A percentile compares a stretch with the other conserved stretches of the same genome.
phyloP scores from a whole-genome alignment of 2,888 invertebrate genomes.

The Cetonia aurata region DNA sequence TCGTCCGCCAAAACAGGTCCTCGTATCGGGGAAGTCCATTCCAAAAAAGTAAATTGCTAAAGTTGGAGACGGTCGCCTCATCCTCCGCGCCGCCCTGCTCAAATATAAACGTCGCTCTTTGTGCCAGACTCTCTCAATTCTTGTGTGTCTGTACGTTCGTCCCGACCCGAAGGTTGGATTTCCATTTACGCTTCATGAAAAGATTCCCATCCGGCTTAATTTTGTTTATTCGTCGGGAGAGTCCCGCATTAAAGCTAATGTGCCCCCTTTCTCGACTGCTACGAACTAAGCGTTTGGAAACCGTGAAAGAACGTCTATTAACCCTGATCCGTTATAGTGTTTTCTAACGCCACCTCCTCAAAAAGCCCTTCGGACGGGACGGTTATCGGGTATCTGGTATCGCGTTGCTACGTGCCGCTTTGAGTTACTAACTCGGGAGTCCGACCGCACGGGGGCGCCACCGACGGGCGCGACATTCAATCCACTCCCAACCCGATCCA shows the following conservation, averaged over 20 bases:
- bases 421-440: not conserved
- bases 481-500: conserved; percentile 36
- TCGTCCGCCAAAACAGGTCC: too few species aligned
- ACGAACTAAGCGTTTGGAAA: conserved; percentile 36
- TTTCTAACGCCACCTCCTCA: conserved; percentile 39
- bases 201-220: conserved; percentile 44
- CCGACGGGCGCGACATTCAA: conserved; percentile 42
- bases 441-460: conserved; percentile 45
- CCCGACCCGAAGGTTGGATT: conserved; percentile 14
- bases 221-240: conserved; percentile 41
- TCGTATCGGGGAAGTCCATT: conserved; percentile 4
- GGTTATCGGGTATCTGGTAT: conserved; percentile 42
- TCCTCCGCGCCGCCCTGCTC: conserved; percentile 3
- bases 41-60: conserved; percentile 28
- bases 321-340: conserved; percentile 43
- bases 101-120: conserved; percentile 28
- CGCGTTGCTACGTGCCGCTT: conserved; percentile 11
- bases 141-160: conserved; percentile 6
- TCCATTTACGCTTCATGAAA: conserved; percentile 42
- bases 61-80: conserved; percentile 3
- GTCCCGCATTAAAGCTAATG: conserved; percentile 38
- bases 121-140: not conserved
- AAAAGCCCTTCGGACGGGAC: conserved; percentile 36
- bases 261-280: conserved; percentile 21
- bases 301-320: conserved; percentile 42